A percentile compares a stretch with the other conserved stretches of the same genome.
phyloP scores from a whole-genome alignment of 1,140 invertebrate genomes.

The Drosophila yakuba region DNA sequence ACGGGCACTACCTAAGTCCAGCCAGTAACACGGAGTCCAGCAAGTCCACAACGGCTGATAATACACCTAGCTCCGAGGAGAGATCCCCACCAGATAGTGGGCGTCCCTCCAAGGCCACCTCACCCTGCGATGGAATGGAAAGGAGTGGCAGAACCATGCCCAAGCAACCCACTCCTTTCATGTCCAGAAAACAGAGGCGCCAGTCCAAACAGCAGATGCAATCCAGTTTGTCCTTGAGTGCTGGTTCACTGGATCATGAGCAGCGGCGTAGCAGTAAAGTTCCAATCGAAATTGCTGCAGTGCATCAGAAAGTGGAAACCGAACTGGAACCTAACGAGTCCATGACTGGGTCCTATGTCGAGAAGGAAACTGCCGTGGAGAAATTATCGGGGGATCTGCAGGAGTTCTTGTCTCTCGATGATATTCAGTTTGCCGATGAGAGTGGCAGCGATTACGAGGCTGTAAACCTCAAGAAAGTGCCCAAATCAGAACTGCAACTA shows the following conservation, averaged over 20 bases:
- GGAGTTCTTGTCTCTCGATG: slow-evolving; percentile 84
- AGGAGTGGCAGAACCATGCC: slow-evolving; percentile 28
- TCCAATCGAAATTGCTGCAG: slow-evolving; percentile 41
- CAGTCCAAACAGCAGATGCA: slow-evolving; percentile 65
- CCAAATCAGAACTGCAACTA: slow-evolving; percentile 5
- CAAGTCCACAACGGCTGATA: slow-evolving; percentile 67
- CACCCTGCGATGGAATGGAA: slow-evolving; percentile 57
- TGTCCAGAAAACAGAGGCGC: slow-evolving; percentile 72
- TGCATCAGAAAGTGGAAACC: slow-evolving; percentile 54
- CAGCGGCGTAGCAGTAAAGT: slow-evolving; percentile 9
- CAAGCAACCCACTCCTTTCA: slow-evolving; percentile 74
- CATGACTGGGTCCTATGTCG: slow-evolving; percentile 79
- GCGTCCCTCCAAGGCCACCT: slow-evolving; percentile 64
- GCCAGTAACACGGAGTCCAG: slow-evolving; percentile 86
- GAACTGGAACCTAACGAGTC: slow-evolving; percentile 58
- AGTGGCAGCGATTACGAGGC: slow-evolving; percentile 78
- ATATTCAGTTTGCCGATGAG: slow-evolving; percentile 86
- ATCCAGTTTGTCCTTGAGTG: slow-evolving; percentile 35
- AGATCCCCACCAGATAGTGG: slow-evolving; percentile 57
- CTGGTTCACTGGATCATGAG: slow-evolving; percentile 17
- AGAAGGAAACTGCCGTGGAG: slow-evolving; percentile 85
- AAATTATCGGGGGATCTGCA: slow-evolving; percentile 79
- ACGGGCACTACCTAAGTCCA: slow-evolving; percentile 85
- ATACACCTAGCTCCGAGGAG: slow-evolving; percentile 76
- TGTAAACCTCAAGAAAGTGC: slow-evolving; percentile 53